Evolutionary conservation across 2,888 invertebrate genomes (phyloP), one percentile per base, ranked within the genome.

Genomic region (Drosophila acutilabella): DNA sequence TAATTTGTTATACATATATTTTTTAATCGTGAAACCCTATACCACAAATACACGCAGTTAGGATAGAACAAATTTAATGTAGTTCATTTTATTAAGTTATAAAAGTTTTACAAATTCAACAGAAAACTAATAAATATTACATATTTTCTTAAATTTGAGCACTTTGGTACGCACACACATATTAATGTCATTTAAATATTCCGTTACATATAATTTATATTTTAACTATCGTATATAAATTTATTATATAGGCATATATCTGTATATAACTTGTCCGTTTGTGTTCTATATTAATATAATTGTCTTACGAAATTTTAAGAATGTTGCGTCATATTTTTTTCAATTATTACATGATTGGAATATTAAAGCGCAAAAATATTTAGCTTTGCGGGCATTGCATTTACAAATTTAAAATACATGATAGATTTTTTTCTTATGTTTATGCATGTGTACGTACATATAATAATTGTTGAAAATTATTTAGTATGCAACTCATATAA

Each of bases 161-260:
- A 89, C 89, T 89, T 89, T 88, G 88, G 80, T 89, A 81, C 76
- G 74, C 79, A 82, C 76, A 77, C 77, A 74, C 64, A 78, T 74
- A 78, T 72, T 82, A 72, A 84, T 76, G 74, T 78, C 69, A 76
- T 74, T 81, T 84, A 71, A 78, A 71, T 76, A 84, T 76, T 74
- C 73, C 53, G 60, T 74, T 78, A 71, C 65, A 72, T 58, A 61
- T 71, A 66, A 69, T 66, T 67, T 78, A 68, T 71, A 65, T 72
- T 78, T 81, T 66, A 78, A 75, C 77, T 78, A 81, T 77, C 59
- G 54, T 65, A 65, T 76, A 72, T 74, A 70, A 66, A 64, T 78
- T 62, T 76, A 54, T 76, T 74, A 71, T 66, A 73, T 76, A 75
- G 48, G 64, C 65, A 69, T 72, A 52, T 60, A 53, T 59, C 45